Conservation (phyloP, 2,113 vertebrate genomes). For the Perca flavescens region DNA sequence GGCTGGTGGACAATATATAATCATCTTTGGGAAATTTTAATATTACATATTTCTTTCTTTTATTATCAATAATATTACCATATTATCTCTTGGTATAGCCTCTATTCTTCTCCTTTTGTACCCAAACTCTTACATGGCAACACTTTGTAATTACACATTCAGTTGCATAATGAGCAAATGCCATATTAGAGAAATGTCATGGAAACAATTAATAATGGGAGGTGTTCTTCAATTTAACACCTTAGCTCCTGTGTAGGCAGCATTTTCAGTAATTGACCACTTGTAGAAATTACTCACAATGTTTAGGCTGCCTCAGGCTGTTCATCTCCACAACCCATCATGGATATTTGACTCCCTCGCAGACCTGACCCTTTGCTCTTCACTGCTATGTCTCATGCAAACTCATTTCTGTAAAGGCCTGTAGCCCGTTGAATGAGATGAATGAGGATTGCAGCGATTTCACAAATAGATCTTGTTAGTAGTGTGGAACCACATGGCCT, state of each 20-base stretch:
- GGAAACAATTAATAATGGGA: not conserved
- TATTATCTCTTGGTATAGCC: conserved; percentile 37
- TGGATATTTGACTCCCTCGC: conserved; percentile 48
- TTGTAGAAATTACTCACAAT: conserved; percentile 27
- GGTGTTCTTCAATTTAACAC: conserved; percentile 26
- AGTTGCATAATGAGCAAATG: conserved; percentile 42
- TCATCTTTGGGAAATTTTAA: conserved; percentile 55
- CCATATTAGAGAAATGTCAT: not conserved
- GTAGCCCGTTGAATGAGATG: conserved; percentile 17
- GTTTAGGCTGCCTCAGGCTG: conserved; percentile 25
- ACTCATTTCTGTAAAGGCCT: not conserved
- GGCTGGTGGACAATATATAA: conserved; percentile 63
- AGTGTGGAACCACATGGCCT: conserved; percentile 26
- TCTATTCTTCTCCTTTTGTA: conserved; percentile 31
- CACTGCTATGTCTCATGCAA: conserved; percentile 20
- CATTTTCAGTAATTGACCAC: conserved; percentile 47
- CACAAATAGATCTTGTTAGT: conserved; percentile 13
- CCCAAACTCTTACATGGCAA: conserved; percentile 8
- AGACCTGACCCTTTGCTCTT: conserved; percentile 31
- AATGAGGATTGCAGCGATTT: conserved; percentile 24
- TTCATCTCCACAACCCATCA: conserved; percentile 26
- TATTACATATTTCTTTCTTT: conserved; percentile 27
- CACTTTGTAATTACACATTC: conserved; percentile 35
- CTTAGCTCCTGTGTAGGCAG: not conserved
- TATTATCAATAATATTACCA: conserved; percentile 41